phyloP scores from a whole-genome alignment of 2,113 vertebrate genomes.

The Grantiella picta region DNA sequence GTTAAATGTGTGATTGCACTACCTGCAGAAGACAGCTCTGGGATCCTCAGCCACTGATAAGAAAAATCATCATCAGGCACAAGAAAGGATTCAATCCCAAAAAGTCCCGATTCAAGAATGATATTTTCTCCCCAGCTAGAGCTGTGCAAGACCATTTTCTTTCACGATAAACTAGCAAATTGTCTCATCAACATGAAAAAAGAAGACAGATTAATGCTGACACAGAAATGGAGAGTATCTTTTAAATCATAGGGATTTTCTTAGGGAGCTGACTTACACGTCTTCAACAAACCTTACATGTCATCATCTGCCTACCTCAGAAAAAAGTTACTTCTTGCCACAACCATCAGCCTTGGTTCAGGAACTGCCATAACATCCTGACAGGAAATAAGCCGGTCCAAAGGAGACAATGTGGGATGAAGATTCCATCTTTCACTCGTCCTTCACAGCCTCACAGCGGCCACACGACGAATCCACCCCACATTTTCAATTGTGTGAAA shows the following conservation, averaged over 20 bases:
- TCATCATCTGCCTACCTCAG: background rate
- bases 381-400: background rate
- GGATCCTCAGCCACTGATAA: background rate
- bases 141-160: background rate
- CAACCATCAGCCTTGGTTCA: background rate
- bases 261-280: background rate
- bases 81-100: background rate
- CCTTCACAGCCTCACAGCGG: background rate
- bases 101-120: background rate
- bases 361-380: accelerated
- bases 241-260: background rate
- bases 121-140: background rate
- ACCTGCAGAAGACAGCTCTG: background rate
- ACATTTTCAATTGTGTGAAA: background rate
- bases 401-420: background rate
- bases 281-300: background rate
- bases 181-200: background rate
- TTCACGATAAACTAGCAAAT: background rate
- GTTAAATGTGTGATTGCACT: background rate
- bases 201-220: background rate
- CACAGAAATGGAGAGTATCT: background rate
- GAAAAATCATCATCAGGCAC: background rate
- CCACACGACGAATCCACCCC: background rate
- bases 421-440: background rate
- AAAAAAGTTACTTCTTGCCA: background rate